Evolutionary conservation across 2,113 vertebrate genomes (phyloP).

Genomic region (Oreochromis aureus): DNA sequence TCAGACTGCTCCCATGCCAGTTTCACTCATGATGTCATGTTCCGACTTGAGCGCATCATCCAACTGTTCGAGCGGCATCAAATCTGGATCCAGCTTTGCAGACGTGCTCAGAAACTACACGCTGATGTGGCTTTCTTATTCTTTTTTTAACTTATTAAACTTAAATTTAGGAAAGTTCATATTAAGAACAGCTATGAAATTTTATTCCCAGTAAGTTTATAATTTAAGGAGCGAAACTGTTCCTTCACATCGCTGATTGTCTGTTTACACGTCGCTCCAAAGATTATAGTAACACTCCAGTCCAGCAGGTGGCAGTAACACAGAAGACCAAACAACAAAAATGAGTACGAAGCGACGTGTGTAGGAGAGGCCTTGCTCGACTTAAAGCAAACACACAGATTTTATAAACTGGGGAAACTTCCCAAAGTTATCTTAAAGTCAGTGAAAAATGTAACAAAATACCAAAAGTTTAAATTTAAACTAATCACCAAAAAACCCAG

Average conservation of each 20-base stretch:
- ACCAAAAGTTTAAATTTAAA: not conserved
- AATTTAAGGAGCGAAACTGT: not conserved
- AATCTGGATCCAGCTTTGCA: not conserved
- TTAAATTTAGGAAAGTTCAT: not conserved
- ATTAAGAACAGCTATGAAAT: not conserved
- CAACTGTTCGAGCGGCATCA: fast-evolving
- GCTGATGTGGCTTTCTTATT: not conserved
- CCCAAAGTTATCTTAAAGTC: not conserved
- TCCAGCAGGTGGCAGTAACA: not conserved
- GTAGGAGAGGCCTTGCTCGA: not conserved
- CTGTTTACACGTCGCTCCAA: fast-evolving
- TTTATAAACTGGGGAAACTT: not conserved
- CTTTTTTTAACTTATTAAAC: not conserved
- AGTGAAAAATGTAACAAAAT: not conserved
- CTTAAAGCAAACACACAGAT: not conserved
- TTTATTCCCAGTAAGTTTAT: not conserved
- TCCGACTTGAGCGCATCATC: not conserved
- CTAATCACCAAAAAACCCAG: not conserved
- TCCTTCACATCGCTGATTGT: not conserved
- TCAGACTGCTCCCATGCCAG: fast-evolving
- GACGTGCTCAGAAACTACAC: not conserved
- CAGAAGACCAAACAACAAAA: not conserved
- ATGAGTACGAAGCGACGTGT: not conserved
- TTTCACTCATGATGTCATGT: not conserved
- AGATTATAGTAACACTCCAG: not conserved